Evolutionary conservation across 2,888 invertebrate species (phyloP), one percentile per base, ranked within the genome.

Genomic region (Eupithecia inturbata): DNA sequence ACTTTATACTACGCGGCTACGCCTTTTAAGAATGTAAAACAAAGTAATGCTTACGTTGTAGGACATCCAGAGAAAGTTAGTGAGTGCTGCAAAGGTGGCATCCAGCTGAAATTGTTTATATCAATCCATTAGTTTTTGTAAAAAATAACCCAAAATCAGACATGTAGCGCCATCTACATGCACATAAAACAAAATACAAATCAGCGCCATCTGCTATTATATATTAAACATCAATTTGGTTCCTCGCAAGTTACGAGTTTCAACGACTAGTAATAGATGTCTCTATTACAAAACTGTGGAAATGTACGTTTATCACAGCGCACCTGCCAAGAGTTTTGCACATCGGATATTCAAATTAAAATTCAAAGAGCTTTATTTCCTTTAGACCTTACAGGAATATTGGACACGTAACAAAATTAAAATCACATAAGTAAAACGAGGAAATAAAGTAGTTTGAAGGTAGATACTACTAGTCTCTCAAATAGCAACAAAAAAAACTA

Each of bases 1-100:
- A 22, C 19, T n/a, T n/a, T 49, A 19, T n/a, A 49, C 60, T 6
- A 28, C 19, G 31, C 19, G n/a, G n/a, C n/a, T n/a, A n/a, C n/a
- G n/a, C 31, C 4, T 62, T 36, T 19, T 19, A 69, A 9, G n/a
- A 45, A 10, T 62, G 16, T 67, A 14, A 45, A 39, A 14, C 26
- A 67, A 63, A 45, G 10, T 57, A 95, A 22, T 10, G 10, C 96
- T 96, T 95, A 98, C 98, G 94, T 98, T 97, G 85, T 98, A 98
- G 0, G 96, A 92, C 96, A 97, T 97, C 97, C 97, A 98, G 1
- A 96, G 89, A 95, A 97, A 98, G 84, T 96, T 95, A 6, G 97
- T 87, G 0, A 98, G 89, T 0, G 97, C 96, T 36, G 97, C 96
- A 80, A 97, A 96, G 2, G 98, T 97, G 62, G 96, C 96, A 73